These are phyloP conservation scores for Gorsachius magnificus DNA, from an alignment of 2,797 vertebrate species.

Conservation along the genomic window DNA sequence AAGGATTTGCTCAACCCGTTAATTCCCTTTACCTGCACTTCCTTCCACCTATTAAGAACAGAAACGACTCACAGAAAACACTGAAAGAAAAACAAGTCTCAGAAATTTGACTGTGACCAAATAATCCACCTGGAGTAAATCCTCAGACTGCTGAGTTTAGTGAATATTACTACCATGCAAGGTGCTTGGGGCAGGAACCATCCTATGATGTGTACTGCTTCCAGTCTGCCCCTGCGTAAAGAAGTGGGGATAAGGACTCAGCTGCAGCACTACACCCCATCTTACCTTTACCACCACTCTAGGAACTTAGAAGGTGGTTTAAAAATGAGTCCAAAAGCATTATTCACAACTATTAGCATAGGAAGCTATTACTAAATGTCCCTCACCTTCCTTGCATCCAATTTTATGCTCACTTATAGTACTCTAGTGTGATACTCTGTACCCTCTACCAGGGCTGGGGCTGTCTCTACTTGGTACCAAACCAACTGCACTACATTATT, in stretches of 20 bases:
- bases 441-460: neutral
- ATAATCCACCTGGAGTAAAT: neutral
- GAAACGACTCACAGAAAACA: neutral
- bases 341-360: neutral
- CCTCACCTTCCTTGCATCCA: neutral
- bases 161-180: neutral
- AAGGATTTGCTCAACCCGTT: neutral
- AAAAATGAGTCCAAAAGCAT: neutral
- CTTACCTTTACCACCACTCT: neutral
- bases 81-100: neutral
- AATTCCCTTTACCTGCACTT: neutral
- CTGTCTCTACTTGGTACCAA: neutral
- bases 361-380: neutral
- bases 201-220: neutral
- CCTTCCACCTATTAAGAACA: neutral
- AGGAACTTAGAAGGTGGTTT: neutral
- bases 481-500: neutral
- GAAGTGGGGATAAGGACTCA: neutral
- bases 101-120: neutral
- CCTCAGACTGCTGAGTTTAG: neutral
- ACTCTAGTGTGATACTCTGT: rapidly evolving
- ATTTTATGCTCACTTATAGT: neutral
- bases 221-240: neutral
- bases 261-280: neutral
- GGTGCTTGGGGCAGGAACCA: neutral